Conservation (phyloP, 2,888 invertebrate genomes). For the Eristalis intricaria region DNA sequence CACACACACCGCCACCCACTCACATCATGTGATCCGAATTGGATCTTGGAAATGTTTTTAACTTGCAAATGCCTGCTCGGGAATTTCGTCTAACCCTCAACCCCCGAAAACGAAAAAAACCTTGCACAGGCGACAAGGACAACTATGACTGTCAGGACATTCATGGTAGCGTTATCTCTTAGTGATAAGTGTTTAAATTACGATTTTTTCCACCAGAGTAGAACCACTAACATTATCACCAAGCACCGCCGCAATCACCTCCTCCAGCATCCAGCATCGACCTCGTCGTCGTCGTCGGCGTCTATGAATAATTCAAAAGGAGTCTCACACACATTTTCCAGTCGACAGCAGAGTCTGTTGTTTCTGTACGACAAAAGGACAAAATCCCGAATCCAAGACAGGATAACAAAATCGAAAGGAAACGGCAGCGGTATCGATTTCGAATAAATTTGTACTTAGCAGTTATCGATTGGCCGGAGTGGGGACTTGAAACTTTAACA, state of each 20-base stretch:
- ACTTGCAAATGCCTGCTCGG: conserved; percentile 60
- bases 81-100: conserved; percentile 10
- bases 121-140: neutral
- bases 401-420: conserved; percentile 17
- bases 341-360: conserved; percentile 55
- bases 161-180: conserved; percentile 53
- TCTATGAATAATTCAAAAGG: conserved; percentile 69
- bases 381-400: neutral
- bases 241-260: neutral
- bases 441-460: conserved; percentile 62
- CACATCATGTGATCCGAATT: conserved; percentile 32
- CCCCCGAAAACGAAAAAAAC: conserved; percentile 27
- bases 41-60: conserved; percentile 50
- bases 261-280: neutral
- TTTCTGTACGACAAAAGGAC: conserved; percentile 10
- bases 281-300: conserved; percentile 22
- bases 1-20: neutral
- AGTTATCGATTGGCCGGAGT: conserved; percentile 51
- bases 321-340: conserved; percentile 55
- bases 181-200: conserved; percentile 71
- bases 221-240: conserved; percentile 16
- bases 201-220: conserved; percentile 59
- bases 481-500: conserved; percentile 54
- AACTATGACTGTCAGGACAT: conserved; percentile 16
- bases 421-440: conserved; percentile 61